Conservation (phyloP, 2,797 vertebrate species). For the Gallinago stenura region DNA sequence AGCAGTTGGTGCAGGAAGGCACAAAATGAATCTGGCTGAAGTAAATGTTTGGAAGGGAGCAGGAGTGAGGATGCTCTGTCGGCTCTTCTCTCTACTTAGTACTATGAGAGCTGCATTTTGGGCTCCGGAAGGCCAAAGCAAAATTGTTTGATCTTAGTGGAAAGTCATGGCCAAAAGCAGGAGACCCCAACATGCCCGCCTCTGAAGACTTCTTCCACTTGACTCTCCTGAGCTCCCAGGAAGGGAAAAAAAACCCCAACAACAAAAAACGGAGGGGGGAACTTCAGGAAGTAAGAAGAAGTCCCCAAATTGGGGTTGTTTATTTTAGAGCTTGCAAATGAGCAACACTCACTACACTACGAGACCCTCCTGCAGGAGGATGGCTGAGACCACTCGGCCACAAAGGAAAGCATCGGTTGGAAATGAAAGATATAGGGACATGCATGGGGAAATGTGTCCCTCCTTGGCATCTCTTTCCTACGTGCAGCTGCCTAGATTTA, state of each 20-base stretch:
- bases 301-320: not conserved
- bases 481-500: not conserved
- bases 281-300: not conserved
- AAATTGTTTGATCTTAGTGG: not conserved
- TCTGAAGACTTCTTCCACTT: not conserved
- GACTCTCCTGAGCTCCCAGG: not conserved
- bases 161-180: not conserved
- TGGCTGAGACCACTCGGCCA: not conserved
- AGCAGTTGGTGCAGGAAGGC: not conserved
- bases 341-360: not conserved
- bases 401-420: not conserved
- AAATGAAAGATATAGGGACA: not conserved
- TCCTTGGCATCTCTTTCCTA: not conserved
- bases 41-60: not conserved
- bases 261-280: fast-evolving
- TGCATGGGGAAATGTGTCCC: fast-evolving
- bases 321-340: not conserved
- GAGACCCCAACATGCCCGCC: not conserved
- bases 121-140: not conserved
- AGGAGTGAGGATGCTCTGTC: not conserved
- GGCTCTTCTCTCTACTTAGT: not conserved
- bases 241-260: not conserved
- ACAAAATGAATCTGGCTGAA: not conserved
- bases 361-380: not conserved
- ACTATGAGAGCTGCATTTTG: too few species aligned